Evolutionary conservation across 2,888 invertebrate species (phyloP).

Genomic region (Eupeodes latifasciatus): DNA sequence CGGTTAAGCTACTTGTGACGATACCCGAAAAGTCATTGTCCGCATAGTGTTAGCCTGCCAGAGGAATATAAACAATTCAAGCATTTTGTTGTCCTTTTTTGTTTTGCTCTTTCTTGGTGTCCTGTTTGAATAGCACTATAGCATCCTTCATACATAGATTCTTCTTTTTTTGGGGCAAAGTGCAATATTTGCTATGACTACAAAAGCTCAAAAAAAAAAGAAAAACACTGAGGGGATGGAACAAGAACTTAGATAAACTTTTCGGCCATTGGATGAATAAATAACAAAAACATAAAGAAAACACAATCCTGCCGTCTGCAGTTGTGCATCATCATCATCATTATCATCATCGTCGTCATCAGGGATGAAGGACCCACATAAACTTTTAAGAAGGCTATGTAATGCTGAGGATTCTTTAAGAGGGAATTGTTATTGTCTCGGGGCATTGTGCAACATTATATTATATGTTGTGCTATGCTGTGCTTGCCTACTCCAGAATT

Average conservation of each 20-base stretch:
- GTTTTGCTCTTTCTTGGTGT: conserved; percentile 25
- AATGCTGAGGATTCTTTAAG: conserved; percentile 37
- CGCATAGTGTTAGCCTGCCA: conserved; percentile 69
- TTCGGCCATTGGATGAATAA: conserved; percentile 53
- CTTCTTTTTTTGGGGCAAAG: conserved; percentile 26
- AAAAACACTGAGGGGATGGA: conserved; percentile 26
- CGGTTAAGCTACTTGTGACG: conserved; percentile 65
- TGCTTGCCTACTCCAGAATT: conserved; percentile 2
- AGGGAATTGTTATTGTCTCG: conserved; percentile 58
- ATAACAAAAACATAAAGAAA: background rate
- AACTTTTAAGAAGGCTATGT: conserved; percentile 50
- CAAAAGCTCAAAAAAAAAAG: conserved; percentile 27
- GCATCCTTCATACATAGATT: background rate
- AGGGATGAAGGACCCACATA: conserved; percentile 42
- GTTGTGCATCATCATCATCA: background rate
- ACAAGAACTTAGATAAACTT: conserved; percentile 59
- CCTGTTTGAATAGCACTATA: conserved; percentile 57
- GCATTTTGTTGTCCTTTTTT: conserved; percentile 53
- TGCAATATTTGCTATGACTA: conserved; percentile 69
- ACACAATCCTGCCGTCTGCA: conserved; percentile 24
- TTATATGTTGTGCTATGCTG: background rate
- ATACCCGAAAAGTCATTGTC: conserved; percentile 72
- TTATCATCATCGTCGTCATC: background rate
- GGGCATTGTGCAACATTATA: conserved; percentile 15
- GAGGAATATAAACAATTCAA: conserved; percentile 67